Evolutionary conservation across 2,888 invertebrate genomes (phyloP), one percentile per base, ranked within the genome.

Genomic region (Tubulanus polymorphus): DNA sequence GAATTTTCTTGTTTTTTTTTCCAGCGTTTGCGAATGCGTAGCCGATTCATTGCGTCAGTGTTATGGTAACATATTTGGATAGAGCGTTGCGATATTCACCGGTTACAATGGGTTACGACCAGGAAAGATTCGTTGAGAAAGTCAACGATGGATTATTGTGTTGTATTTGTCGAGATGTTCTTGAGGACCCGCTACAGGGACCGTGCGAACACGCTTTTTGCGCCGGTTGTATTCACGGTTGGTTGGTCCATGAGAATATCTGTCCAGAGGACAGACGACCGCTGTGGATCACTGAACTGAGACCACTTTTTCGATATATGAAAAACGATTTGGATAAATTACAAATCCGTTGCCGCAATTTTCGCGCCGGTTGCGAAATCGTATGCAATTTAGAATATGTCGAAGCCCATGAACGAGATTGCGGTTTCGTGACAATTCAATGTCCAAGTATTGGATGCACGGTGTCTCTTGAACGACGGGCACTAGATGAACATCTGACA

Each of bases 191-290:
- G 0, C 62, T 71, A 15, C 71, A 73, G 57, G 68, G 72, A n/a
- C 70, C 70, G 5, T 73, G 73, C 58, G 72, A 73, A 50, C 72
- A 73, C 58, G 68, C 72, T n/a, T 73, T 63, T 61, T 73, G 73
- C 59, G 56, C 63, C 32, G 27, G 59, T 3, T 73, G 73, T 52
- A 73, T 73, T 28, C 63, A 66, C 28, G 70, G 62, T 18, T 73
- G 72, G 73, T 61, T 73, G 2, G 67, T 67, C 6, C 63, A 69
- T 37, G 71, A 73, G 52, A 66, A 60, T 32, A 61, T 61, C 20
- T 73, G 73, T 58, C 73, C 73, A 5, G 72, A 72, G 46, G 72
- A 72, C 63, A 57, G 73, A 45, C 59, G 58, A 45, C 62, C 61
- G 3, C 59, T 73, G 10, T 51, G 61, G 1, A 12, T 54, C 1